Conservation (phyloP, 2,797 vertebrate species). For the Pangasius macronema region DNA sequence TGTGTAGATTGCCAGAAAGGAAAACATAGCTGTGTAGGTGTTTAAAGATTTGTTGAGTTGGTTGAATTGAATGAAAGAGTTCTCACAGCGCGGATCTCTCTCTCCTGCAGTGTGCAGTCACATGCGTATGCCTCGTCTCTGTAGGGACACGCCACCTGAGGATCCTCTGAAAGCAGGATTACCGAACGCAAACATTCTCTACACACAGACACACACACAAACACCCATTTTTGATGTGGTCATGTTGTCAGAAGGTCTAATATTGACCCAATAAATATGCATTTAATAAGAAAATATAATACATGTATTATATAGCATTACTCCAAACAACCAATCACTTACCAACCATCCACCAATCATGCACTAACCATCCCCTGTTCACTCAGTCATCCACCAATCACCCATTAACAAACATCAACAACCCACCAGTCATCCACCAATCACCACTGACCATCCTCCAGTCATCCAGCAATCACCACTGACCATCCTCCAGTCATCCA, state of each 20-base stretch:
- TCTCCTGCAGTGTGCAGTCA: slow-evolving; percentile 79
- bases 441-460: neutral
- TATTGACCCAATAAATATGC: neutral
- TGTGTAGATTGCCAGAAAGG: neutral
- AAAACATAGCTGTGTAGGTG: neutral
- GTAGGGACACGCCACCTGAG: slow-evolving; percentile 84
- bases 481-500: neutral
- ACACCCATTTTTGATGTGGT: neutral
- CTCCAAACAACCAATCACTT: neutral
- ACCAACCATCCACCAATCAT: neutral
- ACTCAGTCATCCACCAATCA: neutral
- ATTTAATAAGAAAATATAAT: neutral
- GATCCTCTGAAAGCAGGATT: slow-evolving; percentile 83
- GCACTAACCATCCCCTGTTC: no score
- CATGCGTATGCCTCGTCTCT: slow-evolving; percentile 83
- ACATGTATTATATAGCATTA: neutral
- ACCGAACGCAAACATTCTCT: slow-evolving; percentile 81
- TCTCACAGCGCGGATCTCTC: slow-evolving; percentile 86
- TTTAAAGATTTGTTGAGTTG: neutral
- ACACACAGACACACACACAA: slow-evolving; percentile 24
- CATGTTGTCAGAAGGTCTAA: neutral
- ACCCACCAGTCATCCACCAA: neutral
- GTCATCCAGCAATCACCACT: neutral
- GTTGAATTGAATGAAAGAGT: neutral
- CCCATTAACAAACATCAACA: neutral